These are phyloP conservation scores for Asbolus verrucosus DNA, from an alignment of 1,140 invertebrate genomes.

Conservation along the genomic window DNA sequence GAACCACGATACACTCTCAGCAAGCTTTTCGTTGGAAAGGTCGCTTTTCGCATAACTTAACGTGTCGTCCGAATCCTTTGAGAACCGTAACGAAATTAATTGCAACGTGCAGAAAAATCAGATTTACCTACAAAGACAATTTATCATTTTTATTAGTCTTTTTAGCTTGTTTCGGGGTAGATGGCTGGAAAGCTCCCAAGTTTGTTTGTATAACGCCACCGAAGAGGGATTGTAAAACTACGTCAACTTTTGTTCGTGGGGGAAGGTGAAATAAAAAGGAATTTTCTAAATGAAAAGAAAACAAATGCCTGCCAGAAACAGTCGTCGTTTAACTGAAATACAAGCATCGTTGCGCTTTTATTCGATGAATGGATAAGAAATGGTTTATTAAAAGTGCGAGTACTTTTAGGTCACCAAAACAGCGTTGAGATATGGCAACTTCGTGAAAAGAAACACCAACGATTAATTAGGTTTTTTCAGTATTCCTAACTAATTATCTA, in stretches of 20 bases:
- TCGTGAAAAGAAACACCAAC: too few species aligned
- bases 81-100: too few species aligned
- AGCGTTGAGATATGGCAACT: too few species aligned
- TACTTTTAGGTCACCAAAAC: too few species aligned
- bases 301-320: constrained; percentile 10
- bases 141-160: not conserved
- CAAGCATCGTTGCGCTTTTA: too few species aligned
- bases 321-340: too few species aligned
- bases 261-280: not conserved
- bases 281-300: constrained; percentile 4
- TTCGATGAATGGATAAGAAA: not conserved
- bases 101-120: too few species aligned
- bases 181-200: not conserved
- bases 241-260: not conserved
- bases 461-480: not conserved
- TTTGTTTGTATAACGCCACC: not conserved
- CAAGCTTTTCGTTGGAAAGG: too few species aligned
- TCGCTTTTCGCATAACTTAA: too few species aligned
- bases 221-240: not conserved
- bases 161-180: not conserved
- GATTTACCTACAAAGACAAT: not conserved
- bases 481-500: not conserved
- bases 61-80: too few species aligned
- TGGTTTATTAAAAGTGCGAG: too few species aligned
- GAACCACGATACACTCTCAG: too few species aligned